Base-by-base conservation (phyloP, 2,113 vertebrate species). In the Bubo bubo region DNA sequence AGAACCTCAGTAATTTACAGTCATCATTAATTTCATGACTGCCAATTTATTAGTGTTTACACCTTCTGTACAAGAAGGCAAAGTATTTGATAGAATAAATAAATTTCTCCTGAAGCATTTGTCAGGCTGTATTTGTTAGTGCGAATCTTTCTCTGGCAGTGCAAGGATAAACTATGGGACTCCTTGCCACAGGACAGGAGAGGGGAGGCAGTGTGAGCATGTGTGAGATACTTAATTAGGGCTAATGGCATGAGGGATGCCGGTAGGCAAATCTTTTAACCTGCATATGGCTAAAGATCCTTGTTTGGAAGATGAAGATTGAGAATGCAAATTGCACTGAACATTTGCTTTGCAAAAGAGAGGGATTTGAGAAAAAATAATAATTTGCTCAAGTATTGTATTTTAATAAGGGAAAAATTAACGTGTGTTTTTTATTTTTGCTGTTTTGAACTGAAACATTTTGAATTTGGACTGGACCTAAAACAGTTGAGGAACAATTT, bases 11-110 rank as follows among this genome's bases (percentile, higher is more conserved):
- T 73, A 87, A 87, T 87, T 95, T 95, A 91, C 45, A 37, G 45
- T 47, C 41, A 39, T 85, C 34, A 91, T 94, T 94, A 94, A 81
- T 93, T 94, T 91, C 9, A 75, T 26, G 76, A 68, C 66, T 89
- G 66, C 10, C 68, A 73, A 76, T 94, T 95, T 97, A 82, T 91
- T 91, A 70, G 23, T 70, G 70, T 91, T 95, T 95, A 89, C 77
- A 79, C 76, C 58, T 95, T 70, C 79, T 94, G 45, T 50, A 75
- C 59, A 68, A 79, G 73, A 60, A 82, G 49, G 28, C 24, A 62
- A 79, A 91, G 47, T 37, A 76, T 85, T 82, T 20, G 14, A 59
- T 85, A 35, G 32, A 82, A 62, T 79, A 94, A 93, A 92, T 75
- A 55, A 79, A 53, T 79, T 85, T 91, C 24, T 93, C 30, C 39